Evolutionary conservation across 2,888 invertebrate genomes (phyloP).

Genomic region (Pedicia rivosa): DNA sequence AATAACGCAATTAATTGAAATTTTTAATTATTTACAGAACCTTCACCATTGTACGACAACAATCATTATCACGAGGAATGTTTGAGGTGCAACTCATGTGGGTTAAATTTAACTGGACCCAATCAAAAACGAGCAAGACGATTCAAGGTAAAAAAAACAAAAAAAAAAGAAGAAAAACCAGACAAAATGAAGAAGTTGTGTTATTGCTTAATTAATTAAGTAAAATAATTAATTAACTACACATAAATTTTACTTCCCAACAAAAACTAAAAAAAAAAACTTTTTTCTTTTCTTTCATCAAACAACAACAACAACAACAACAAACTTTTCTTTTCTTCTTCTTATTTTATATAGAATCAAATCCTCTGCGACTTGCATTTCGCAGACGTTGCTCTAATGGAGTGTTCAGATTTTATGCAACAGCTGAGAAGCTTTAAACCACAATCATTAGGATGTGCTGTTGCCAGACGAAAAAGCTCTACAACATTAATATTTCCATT

Average conservation of each 20-base stretch:
- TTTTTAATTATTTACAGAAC: conserved; percentile 45
- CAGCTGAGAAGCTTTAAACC: conserved; percentile 92
- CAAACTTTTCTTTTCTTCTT: background rate
- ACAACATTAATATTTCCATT: conserved; percentile 87
- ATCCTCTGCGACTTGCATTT: conserved; percentile 93
- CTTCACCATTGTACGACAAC: conserved; percentile 84
- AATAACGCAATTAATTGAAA: too few species aligned
- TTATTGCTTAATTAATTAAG: too few species aligned
- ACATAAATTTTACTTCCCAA: too few species aligned
- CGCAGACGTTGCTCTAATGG: conserved; percentile 92
- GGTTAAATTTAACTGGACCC: conserved; percentile 80
- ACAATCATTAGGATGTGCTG: conserved; percentile 88
- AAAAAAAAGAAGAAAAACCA: too few species aligned
- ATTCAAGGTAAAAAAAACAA: conserved; percentile 42
- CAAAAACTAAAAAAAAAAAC: too few species aligned
- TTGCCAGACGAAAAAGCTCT: conserved; percentile 82
- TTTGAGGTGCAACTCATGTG: conserved; percentile 90
- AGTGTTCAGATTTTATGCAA: conserved; percentile 95
- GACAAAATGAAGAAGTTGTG: too few species aligned
- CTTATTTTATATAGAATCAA: conserved; percentile 51
- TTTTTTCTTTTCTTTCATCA: too few species aligned
- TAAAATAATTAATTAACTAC: too few species aligned
- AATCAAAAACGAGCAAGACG: conserved; percentile 57
- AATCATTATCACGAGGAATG: conserved; percentile 96
- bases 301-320: conserved; percentile 1